A percentile compares a stretch with the other conserved stretches of the same genome.
Conservation (phyloP, 2,888 invertebrate genomes). For the Xestia sexstrigata region DNA sequence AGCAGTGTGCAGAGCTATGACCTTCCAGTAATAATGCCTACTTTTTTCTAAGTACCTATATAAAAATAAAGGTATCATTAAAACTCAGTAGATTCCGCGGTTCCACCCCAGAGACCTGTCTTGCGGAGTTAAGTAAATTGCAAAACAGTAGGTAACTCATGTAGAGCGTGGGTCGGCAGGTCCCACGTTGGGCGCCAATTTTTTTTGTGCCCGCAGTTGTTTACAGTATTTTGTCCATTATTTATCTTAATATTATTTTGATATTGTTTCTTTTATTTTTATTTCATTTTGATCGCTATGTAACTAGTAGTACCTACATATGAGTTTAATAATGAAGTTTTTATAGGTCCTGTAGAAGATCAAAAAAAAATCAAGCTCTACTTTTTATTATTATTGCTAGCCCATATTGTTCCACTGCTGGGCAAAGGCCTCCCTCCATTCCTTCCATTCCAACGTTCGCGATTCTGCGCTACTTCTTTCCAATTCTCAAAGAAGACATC, state of each 20-base stretch:
- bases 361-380: not conserved
- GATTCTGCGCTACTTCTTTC: too few species aligned
- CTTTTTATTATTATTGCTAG: not conserved
- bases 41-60: not conserved
- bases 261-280: not conserved
- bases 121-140: slow-evolving; percentile 12
- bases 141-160: not conserved
- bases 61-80: not conserved
- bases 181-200: slow-evolving; percentile 41
- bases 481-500: too few species aligned
- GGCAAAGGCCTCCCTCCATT: too few species aligned
- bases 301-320: not conserved
- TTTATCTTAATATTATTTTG: not conserved
- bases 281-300: not conserved
- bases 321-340: not conserved
- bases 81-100: not conserved
- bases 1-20: slow-evolving; percentile 94
- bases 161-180: not conserved
- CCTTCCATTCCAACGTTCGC: too few species aligned
- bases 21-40: slow-evolving; percentile 91
- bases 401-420: too few species aligned
- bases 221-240: not conserved
- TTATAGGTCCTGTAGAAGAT: not conserved
- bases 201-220: not conserved
- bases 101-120: not conserved